Evolutionary conservation across 2,888 invertebrate genomes (phyloP).

Genomic region (Drosophila pullipes): DNA sequence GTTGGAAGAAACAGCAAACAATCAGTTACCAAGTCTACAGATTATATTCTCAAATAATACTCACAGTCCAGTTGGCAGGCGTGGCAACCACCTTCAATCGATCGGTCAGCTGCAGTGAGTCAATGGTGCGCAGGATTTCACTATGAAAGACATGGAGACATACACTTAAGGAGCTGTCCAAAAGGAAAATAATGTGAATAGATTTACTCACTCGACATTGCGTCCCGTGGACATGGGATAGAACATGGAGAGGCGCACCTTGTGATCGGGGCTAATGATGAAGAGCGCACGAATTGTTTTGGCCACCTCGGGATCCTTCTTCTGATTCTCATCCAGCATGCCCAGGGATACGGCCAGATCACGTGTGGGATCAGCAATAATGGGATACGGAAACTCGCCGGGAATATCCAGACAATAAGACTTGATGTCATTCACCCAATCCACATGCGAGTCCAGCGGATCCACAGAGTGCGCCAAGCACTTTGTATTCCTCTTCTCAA

Average conservation of each 20-base stretch:
- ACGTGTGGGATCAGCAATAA: slow-evolving; percentile 92
- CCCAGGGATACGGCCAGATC: slow-evolving; percentile 90
- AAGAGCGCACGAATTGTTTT: slow-evolving; percentile 92
- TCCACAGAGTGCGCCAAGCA: slow-evolving; percentile 93
- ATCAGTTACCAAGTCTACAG: neutral
- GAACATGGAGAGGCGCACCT: slow-evolving; percentile 91
- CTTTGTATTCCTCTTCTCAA: slow-evolving; percentile 90
- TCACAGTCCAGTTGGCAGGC: slow-evolving; percentile 94
- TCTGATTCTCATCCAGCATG: slow-evolving; percentile 92
- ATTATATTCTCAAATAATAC: slow-evolving; percentile 53
- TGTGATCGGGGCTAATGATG: slow-evolving; percentile 92
- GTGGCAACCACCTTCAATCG: slow-evolving; percentile 91
- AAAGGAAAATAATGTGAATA: neutral
- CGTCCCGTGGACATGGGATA: slow-evolving; percentile 95
- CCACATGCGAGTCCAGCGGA: slow-evolving; percentile 89
- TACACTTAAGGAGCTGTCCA: slow-evolving; percentile 2
- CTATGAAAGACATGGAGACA: slow-evolving; percentile 84
- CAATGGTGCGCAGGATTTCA: slow-evolving; percentile 93
- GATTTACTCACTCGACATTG: slow-evolving; percentile 91
- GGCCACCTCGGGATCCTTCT: slow-evolving; percentile 88
- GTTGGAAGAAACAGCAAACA: neutral
- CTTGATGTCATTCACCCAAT: slow-evolving; percentile 92
- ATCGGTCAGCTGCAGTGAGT: slow-evolving; percentile 92
- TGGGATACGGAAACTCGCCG: slow-evolving; percentile 92
- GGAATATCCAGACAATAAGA: slow-evolving; percentile 90